These are phyloP conservation scores for Silvanus unidentatus DNA, from an alignment of 2,888 invertebrate species.

Conservation along the genomic window DNA sequence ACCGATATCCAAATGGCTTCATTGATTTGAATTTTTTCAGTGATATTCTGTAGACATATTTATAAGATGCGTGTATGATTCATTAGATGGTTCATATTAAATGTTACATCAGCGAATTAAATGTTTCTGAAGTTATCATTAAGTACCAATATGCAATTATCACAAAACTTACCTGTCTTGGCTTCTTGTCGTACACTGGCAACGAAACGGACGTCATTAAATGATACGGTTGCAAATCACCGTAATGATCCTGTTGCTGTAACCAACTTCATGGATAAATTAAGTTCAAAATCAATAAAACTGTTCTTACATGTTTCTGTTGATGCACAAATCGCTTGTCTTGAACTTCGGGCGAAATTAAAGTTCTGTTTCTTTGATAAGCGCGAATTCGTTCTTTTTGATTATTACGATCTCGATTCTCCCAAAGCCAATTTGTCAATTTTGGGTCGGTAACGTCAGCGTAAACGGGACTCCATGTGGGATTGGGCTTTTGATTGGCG, in stretches of 20 bases:
- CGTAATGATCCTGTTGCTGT: constrained; percentile 58
- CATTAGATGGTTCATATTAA: too few species aligned
- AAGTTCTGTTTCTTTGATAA: constrained; percentile 55
- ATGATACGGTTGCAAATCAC: constrained; percentile 63
- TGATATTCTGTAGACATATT: constrained; percentile 83
- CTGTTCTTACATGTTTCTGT: constrained; percentile 43
- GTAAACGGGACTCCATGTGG: constrained; percentile 97
- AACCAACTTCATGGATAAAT: constrained; percentile 14
- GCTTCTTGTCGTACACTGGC: constrained; percentile 85
- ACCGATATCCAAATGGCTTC: constrained; percentile 90
- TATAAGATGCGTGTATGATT: neutral
- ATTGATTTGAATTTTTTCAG: constrained; percentile 91
- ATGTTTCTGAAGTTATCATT: neutral
- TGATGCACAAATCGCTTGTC: constrained; percentile 55
- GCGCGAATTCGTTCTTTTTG: constrained; percentile 71
- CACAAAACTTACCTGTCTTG: constrained; percentile 68
- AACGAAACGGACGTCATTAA: constrained; percentile 90
- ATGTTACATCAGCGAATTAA: too few species aligned
- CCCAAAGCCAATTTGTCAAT: constrained; percentile 87
- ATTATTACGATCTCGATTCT: constrained; percentile 71
- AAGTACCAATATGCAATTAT: neutral
- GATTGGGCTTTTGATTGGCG: constrained; percentile 70
- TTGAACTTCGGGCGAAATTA: constrained; percentile 61
- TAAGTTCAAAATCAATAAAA: constrained; percentile 3
- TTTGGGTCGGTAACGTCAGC: constrained; percentile 88